phyloP scores from a whole-genome alignment of 2,797 vertebrate genomes.

The Simalia tracyae region DNA sequence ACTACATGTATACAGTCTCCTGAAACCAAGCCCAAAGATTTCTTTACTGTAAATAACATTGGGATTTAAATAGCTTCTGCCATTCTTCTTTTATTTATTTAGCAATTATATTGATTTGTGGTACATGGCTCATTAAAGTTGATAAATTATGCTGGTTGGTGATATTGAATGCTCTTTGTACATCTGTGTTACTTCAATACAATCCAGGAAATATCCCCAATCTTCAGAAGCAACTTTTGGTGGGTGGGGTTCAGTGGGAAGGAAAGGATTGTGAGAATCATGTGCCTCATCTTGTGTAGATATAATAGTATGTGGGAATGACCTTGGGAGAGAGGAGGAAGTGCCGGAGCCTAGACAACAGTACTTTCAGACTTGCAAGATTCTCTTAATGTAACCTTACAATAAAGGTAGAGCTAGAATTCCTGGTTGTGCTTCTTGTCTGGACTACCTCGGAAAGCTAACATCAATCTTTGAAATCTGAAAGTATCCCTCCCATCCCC shows the following conservation, averaged over 20 bases:
- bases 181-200: background rate
- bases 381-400: background rate
- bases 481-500: background rate
- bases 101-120: conserved; percentile 9
- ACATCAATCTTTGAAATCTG: background rate
- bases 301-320: background rate
- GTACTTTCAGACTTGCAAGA: background rate
- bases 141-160: background rate
- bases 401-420: background rate
- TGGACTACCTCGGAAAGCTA: background rate
- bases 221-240: background rate
- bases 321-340: background rate
- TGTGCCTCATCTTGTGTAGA: background rate
- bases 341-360: background rate
- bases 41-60: background rate
- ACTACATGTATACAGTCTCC: background rate
- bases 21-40: background rate
- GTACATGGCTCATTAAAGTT: background rate
- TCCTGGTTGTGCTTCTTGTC: background rate
- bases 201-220: background rate
- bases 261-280: background rate
- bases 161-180: background rate
- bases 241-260: background rate
- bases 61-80: background rate
- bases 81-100: background rate